These are phyloP conservation scores for Griposia aprilina DNA, from an alignment of 2,888 invertebrate species.

Conservation along the genomic window DNA sequence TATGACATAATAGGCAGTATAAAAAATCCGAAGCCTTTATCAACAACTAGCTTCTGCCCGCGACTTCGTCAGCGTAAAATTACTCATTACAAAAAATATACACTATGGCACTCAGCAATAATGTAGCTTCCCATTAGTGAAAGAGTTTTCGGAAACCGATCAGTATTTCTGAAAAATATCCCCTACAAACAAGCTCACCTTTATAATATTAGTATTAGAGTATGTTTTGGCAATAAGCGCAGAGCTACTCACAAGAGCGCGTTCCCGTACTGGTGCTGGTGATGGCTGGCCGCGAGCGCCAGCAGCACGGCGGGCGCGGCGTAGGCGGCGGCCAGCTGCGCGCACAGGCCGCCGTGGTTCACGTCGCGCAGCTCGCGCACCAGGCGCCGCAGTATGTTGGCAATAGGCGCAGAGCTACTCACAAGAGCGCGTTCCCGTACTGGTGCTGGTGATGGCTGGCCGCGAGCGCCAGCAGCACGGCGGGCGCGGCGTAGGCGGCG, in stretches of 20 bases:
- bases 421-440: constrained; percentile 98
- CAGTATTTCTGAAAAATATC: neutral
- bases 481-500: constrained; percentile 97
- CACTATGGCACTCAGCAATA: too few species aligned
- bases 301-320: constrained; percentile 97
- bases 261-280: constrained; percentile 98
- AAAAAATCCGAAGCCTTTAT: neutral
- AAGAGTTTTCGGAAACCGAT: neutral
- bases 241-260: constrained; percentile 95
- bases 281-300: constrained; percentile 97
- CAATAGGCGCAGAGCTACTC: constrained; percentile 83
- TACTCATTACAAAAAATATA: too few species aligned
- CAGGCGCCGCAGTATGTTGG: constrained; percentile 94
- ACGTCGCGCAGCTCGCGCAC: constrained; percentile 98
- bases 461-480: constrained; percentile 96
- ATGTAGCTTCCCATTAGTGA: neutral
- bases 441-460: constrained; percentile 98
- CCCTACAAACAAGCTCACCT: too few species aligned
- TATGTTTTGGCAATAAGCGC: too few species aligned
- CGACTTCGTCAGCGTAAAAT: too few species aligned
- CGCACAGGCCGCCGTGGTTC: constrained; percentile 98
- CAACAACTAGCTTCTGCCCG: neutral
- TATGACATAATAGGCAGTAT: neutral
- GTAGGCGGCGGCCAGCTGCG: constrained; percentile 98
- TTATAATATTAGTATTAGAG: too few species aligned